Percentiles rank a stretch among this genome's conserved stretches.
Evolutionary conservation across 1,140 invertebrate species (phyloP).

Genomic region (honey bee (Apis mellifera)): Amel_HAv3.1 CM009932.2:8378501-8379000

Average conservation of each 20-base stretch:
- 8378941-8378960: neutral
- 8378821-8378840: constrained; percentile 33
- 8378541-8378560: neutral
- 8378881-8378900: constrained; percentile 24
- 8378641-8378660: constrained; percentile 3
- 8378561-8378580: neutral
- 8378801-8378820: neutral
- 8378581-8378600: constrained; percentile 10
- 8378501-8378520: too few relatives aligned
- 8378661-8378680: constrained; percentile 29
- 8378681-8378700: neutral
- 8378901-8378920: constrained; percentile 6
- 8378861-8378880: constrained; percentile 37
- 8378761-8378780: constrained; percentile 41
- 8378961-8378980: constrained; percentile 43
- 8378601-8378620: constrained; percentile 51
- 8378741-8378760: constrained; percentile 42
- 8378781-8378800: constrained; percentile 18
- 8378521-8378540: neutral
- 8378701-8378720: too few relatives aligned
- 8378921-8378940: neutral
- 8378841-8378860: neutral
- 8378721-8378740: too few relatives aligned
- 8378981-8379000: constrained; percentile 39
- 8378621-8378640: constrained; percentile 43